These are phyloP conservation scores for Ophioninae sp. DNA, from an alignment of 2,888 invertebrate species.

Conservation along the genomic window DNA sequence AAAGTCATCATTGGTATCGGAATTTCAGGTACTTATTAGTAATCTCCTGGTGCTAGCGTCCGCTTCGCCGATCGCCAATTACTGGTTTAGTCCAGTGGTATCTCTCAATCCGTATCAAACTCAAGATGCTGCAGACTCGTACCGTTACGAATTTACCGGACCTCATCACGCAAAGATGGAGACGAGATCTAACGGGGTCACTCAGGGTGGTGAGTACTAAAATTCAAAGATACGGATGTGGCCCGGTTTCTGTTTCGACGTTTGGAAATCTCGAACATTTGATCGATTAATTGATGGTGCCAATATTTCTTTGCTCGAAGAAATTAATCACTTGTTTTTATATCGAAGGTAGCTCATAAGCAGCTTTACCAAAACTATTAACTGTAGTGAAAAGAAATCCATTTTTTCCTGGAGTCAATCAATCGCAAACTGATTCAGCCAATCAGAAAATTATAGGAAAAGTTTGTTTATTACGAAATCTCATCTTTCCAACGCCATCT, in stretches of 20 bases:
- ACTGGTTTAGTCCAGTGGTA: conserved; percentile 81
- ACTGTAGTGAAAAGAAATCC: no score
- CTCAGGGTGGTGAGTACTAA: conserved; percentile 81
- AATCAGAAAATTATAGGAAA: no score
- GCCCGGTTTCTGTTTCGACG: background rate
- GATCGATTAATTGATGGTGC: no score
- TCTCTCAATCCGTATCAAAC: conserved; percentile 81
- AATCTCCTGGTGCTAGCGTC: conserved; percentile 60
- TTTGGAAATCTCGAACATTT: no score
- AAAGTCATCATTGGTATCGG: conserved; percentile 11
- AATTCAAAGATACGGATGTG: conserved; percentile 2
- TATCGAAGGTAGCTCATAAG: no score
- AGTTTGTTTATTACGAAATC: no score
- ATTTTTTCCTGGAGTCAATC: no score
- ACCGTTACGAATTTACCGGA: conserved; percentile 85
- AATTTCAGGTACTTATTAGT: conserved; percentile 66
- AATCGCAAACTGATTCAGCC: no score
- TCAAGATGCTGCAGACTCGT: conserved; percentile 83
- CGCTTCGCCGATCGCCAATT: conserved; percentile 80
- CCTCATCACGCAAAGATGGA: conserved; percentile 86
- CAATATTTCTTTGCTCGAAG: no score
- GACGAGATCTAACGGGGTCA: conserved; percentile 84
- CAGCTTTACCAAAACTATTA: no score
- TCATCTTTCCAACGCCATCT: no score
- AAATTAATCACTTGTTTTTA: no score